These are phyloP conservation scores for Accipiter cooperii DNA, from an alignment of 2,113 vertebrate genomes.

Conservation along the genomic window DNA sequence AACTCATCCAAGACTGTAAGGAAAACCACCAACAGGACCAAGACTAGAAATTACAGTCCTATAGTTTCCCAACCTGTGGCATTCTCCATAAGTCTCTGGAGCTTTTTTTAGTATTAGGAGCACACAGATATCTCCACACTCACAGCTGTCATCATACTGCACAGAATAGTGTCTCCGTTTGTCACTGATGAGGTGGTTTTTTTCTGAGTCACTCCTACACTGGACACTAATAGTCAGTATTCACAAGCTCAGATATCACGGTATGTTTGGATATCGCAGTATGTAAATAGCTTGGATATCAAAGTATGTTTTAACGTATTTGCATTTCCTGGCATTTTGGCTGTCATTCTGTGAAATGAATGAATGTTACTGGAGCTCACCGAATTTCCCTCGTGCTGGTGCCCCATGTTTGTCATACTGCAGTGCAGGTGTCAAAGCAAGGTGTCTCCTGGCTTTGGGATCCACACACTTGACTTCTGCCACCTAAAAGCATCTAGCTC, in stretches of 20 bases:
- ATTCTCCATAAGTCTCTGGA: not conserved
- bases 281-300: not conserved
- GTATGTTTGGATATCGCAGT: not conserved
- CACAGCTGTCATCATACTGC: not conserved
- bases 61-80: not conserved
- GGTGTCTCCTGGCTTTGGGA: not conserved
- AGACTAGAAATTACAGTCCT: not conserved
- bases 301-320: not conserved
- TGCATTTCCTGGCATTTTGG: not conserved
- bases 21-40: not conserved
- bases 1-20: not conserved
- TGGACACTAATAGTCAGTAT: not conserved
- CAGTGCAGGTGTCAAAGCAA: not conserved
- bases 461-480: not conserved
- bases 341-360: not conserved
- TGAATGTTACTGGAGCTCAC: not conserved
- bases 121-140: not conserved
- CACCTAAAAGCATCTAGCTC: not conserved
- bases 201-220: not conserved
- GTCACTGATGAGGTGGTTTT: not conserved
- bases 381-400: not conserved
- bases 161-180: not conserved
- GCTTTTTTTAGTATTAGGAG: not conserved
- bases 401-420: not conserved
- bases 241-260: not conserved